Evolutionary conservation across 2,113 vertebrate genomes (phyloP).

Genomic region (Semicossyphus pulcher): DNA sequence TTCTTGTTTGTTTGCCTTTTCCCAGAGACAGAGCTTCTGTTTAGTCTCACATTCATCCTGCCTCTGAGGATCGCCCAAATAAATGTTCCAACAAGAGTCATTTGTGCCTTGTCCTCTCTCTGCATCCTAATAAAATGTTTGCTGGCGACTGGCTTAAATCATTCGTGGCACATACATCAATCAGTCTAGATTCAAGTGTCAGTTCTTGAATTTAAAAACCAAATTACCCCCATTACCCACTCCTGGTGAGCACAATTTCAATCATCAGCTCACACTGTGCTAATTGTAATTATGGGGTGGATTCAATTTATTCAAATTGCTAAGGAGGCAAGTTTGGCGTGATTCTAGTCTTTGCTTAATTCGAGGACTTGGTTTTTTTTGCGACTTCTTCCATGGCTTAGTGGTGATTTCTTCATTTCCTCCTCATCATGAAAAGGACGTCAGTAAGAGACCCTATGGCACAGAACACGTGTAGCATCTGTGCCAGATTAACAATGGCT

Average conservation of each 20-base stretch:
- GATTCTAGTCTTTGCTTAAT: conserved; percentile 81
- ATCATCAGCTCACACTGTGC: conserved; percentile 85
- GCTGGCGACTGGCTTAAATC: conserved; percentile 73
- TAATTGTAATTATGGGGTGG: conserved; percentile 89
- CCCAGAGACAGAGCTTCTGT: not conserved
- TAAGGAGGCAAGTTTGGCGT: conserved; percentile 84
- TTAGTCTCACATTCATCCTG: conserved; percentile 7
- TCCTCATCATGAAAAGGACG: conserved; percentile 45
- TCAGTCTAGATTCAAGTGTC: conserved; percentile 83
- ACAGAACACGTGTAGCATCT: conserved; percentile 17
- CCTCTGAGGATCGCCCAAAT: conserved; percentile 11
- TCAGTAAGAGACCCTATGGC: not conserved
- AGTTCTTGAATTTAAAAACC: conserved; percentile 86
- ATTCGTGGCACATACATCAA: conserved; percentile 75
- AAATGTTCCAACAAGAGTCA: conserved; percentile 37
- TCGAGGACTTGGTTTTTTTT: conserved; percentile 73
- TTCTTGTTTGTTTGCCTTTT: conserved; percentile 21
- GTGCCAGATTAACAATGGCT: conserved; percentile 2
- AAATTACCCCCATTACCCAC: conserved; percentile 86
- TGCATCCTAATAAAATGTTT: conserved; percentile 81
- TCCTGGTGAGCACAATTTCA: conserved; percentile 85
- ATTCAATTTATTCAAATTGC: conserved; percentile 86
- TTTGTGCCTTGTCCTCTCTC: conserved; percentile 55
- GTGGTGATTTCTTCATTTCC: conserved; percentile 62
- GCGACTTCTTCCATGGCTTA: conserved; percentile 58